Evolutionary conservation across 2,888 invertebrate genomes (phyloP), one percentile per base, ranked within the genome.

Genomic region (Drosophila neutralis): DNA sequence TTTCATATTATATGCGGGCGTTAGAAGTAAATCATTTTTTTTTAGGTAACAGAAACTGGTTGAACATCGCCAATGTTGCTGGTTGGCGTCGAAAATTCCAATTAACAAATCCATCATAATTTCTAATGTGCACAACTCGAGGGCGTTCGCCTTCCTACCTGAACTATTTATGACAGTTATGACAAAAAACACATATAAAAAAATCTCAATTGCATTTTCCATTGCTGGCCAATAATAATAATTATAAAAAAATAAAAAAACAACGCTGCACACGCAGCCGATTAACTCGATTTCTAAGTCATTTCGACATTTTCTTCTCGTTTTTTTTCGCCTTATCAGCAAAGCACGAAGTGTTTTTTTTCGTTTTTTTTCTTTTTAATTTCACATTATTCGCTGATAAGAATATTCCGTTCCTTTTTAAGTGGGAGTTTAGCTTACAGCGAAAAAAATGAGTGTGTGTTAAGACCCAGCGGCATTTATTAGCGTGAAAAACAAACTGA

Each of bases 61-160:
- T 85, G 73, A 82, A 33, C 69, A 73, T 73, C 70, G 57, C 66
- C 69, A 66, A 76, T 73, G 15, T 10, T 53, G 45, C 45, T 29
- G 51, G 76, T 69, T 73, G 82, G 79, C 76, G 74, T 71, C 78
- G 79, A 80, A 24, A 15, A 82, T 77, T 75, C 54, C 83, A 90
- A 90, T 90, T 91, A 90, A 82, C 91, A 80, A 81, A 80, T 85
- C 80, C 75, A 83, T 91, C 85, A 87, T 91, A 90, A 91, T 91
- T 91, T 84, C 74, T 79, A 88, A 69, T 70, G 73, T 65, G 75
- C 73, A 88, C 83, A 85, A 45, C 40, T 57, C 68, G 69, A 69
- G 61, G 82, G 69, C 65, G 62, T 54, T 35, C 56, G 69, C 69
- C 56, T 57, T 51, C 61, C 51, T 49, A 67, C 57, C 61, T 68